Conservation (phyloP, 2,888 invertebrate species). For the Eristalis intricaria region DNA sequence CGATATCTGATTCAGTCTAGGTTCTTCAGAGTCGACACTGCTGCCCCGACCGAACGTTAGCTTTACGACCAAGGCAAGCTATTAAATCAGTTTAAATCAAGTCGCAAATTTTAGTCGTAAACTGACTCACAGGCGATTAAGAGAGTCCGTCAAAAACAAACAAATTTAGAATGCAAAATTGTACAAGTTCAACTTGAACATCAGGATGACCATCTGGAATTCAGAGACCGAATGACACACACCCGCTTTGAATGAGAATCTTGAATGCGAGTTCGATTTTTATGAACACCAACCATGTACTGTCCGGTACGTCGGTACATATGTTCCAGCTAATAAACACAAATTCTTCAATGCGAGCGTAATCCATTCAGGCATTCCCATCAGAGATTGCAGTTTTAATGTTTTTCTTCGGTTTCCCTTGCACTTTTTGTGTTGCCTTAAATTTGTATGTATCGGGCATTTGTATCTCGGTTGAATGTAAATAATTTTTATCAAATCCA, state of each 20-base stretch:
- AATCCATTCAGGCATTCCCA: slow-evolving; percentile 36
- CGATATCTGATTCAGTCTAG: too few species aligned
- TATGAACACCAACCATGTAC: slow-evolving; percentile 10
- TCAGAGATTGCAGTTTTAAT: slow-evolving; percentile 30
- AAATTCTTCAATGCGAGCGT: slow-evolving; percentile 38
- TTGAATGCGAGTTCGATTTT: neutral
- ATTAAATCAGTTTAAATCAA: neutral
- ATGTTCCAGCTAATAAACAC: slow-evolving; percentile 12
- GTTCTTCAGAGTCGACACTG: too few species aligned
- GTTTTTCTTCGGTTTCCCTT: neutral
- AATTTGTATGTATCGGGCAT: slow-evolving; percentile 38
- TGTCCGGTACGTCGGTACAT: neutral
- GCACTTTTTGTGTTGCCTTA: neutral
- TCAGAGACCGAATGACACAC: neutral
- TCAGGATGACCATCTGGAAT: neutral
- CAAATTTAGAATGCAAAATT: neutral
- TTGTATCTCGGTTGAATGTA: slow-evolving; percentile 22
- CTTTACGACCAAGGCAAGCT: too few species aligned
- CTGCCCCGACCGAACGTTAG: too few species aligned
- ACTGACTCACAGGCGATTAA: neutral
- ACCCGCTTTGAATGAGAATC: neutral
- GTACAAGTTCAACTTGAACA: neutral
- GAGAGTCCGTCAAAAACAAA: neutral
- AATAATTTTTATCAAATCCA: slow-evolving; percentile 7
- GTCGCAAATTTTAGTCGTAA: neutral